Conservation (phyloP, 2,113 vertebrate genomes). For the Orcinus orca region DNA sequence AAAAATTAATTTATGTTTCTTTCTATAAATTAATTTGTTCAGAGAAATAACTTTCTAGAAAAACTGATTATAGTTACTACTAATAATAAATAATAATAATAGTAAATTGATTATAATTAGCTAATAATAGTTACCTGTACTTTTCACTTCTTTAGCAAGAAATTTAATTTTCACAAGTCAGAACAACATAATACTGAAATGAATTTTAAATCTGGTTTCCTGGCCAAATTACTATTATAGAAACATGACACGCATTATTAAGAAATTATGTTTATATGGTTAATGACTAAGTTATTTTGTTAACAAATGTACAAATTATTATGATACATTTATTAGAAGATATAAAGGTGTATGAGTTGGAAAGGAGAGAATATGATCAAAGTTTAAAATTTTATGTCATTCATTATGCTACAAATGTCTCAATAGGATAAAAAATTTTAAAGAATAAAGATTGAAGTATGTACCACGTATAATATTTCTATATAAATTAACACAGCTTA, state of each 20-base stretch:
- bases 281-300: not conserved
- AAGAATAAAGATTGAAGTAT: not conserved
- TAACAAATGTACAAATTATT: not conserved
- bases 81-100: not conserved
- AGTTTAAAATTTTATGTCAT: not conserved
- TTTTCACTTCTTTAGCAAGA: constrained; percentile 39
- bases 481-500: not conserved
- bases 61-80: not conserved
- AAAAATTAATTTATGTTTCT: not conserved
- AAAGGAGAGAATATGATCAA: not conserved
- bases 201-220: constrained; percentile 1
- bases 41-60: not conserved
- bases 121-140: not conserved
- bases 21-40: not conserved
- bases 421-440: not conserved
- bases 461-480: not conserved
- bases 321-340: not conserved
- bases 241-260: not conserved
- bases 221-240: not conserved
- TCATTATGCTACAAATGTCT: not conserved
- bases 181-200: not conserved
- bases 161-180: constrained; percentile 30
- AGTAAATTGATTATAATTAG: not conserved
- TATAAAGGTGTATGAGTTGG: not conserved
- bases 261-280: not conserved